Base-by-base conservation (phyloP, 2,797 vertebrate genomes). In the Manis pentadactyla region DNA sequence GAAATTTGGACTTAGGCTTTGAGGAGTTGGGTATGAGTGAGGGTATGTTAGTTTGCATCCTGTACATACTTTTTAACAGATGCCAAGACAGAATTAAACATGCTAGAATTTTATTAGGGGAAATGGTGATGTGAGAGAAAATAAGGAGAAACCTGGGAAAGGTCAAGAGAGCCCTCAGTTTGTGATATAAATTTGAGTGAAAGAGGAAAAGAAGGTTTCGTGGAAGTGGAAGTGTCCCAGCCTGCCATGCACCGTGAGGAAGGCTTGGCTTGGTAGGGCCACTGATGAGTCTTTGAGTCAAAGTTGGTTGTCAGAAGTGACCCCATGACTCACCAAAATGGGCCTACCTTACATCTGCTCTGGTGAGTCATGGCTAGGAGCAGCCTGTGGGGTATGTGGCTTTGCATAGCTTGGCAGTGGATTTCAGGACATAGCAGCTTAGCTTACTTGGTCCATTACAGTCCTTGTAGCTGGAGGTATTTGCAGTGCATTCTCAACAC, bases 121-220 rank as follows among this genome's bases (percentile, higher is more conserved):
- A 83, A 82, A 63, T 91, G n/a, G 61, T 29, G 90, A 1, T 34
- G 23, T 92, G 68, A 88, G 88, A 87, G 49, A 85, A 93, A 93
- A 88, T 85, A 71, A 84, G 42, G 37, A 78, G 18, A 29, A 37
- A 64, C 0, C 42, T 92, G 34, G 61, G 34, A 87, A 87, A 49
- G 73, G 23, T 69, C 11, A 11, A 61, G 63, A 53, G 63, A 78
- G 19, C 25, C 49, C 39, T 88, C 29, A 53, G 15, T 61, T 63
- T 37, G 19, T 93, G 63, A 55, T 83, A 9, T 5, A 75, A 46
- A 13, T 63, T 39, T 95, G 51, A 83, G 29, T 25, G 23, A 95
- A 59, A 73, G 75, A 86, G 39, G 18, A 46, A 55, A 34, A 61
- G 69, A 82, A 53, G 34, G 29, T 91, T 84, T 6, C 14, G 0